These are phyloP conservation scores for Columba janthina DNA, from an alignment of 2,113 vertebrate species.

Conservation along the genomic window DNA sequence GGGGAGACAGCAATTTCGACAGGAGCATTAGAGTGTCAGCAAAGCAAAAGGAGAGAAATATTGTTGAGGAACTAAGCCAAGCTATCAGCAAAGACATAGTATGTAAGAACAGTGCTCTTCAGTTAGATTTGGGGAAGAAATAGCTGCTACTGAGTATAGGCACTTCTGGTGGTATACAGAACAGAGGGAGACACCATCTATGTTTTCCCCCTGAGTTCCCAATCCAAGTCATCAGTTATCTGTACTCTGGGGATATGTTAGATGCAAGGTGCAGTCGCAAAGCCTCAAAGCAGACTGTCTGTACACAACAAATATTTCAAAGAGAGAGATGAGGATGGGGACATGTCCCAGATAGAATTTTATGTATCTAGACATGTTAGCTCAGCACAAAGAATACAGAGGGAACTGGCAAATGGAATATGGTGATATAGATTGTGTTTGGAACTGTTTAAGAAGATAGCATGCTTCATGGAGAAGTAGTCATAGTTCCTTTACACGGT, in stretches of 20 bases:
- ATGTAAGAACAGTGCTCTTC: neutral
- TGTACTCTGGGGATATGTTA: neutral
- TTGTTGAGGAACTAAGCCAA: neutral
- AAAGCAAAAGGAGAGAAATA: neutral
- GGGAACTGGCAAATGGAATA: neutral
- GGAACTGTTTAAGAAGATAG: neutral
- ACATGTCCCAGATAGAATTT: neutral
- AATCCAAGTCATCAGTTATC: neutral
- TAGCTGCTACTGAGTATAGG: neutral
- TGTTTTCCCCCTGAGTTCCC: neutral
- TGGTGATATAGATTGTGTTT: neutral
- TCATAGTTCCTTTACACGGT: accelerated
- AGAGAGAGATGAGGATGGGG: neutral
- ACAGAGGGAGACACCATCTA: neutral
- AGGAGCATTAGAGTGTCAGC: neutral
- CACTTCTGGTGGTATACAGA: neutral
- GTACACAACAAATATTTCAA: neutral
- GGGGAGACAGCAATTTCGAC: neutral
- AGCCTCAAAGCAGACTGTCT: neutral
- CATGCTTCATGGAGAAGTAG: neutral
- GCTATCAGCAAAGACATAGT: neutral
- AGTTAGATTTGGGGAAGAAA: neutral
- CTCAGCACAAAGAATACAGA: neutral
- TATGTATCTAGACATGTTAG: neutral
- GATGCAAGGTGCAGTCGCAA: neutral